Conservation (phyloP, 2,797 vertebrate genomes). For the Xerus rutilus region DNA sequence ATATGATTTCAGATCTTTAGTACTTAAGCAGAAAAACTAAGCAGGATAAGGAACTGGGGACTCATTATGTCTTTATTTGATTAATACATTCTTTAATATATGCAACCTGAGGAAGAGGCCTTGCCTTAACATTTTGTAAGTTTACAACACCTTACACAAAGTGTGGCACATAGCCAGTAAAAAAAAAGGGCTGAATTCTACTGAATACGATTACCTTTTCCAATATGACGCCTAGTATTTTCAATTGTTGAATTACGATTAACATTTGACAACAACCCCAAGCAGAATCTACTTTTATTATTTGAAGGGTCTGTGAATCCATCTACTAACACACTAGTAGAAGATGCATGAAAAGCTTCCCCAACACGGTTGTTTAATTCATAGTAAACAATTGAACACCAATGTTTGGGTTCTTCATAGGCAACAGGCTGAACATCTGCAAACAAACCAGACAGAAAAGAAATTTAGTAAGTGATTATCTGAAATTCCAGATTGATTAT, state of each 20-base stretch:
- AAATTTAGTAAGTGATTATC: slow-evolving; percentile 34
- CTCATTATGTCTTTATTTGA: neutral
- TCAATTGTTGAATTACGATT: slow-evolving; percentile 99
- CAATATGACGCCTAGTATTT: slow-evolving; percentile 97
- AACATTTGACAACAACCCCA: slow-evolving; percentile 97
- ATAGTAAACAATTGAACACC: slow-evolving; percentile 99
- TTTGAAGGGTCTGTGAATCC: slow-evolving; percentile 98
- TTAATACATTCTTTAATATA: neutral
- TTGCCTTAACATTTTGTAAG: neutral
- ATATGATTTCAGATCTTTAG: slow-evolving; percentile 14
- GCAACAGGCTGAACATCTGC: slow-evolving; percentile 98
- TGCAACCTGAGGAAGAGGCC: neutral
- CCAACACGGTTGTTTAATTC: slow-evolving; percentile 98
- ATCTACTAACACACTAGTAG: slow-evolving; percentile 96
- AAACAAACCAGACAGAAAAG: slow-evolving; percentile 70
- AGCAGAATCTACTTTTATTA: slow-evolving; percentile 98
- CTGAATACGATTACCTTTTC: slow-evolving; percentile 92
- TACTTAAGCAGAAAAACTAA: neutral
- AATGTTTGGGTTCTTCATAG: slow-evolving; percentile 97
- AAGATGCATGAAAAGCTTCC: slow-evolving; percentile 97
- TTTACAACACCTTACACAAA: neutral
- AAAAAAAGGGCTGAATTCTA: slow-evolving; percentile 7
- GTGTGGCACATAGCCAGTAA: neutral
- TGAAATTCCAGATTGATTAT: slow-evolving; percentile 8
- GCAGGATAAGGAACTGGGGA: neutral